A percentile compares a stretch with the other conserved stretches of the same genome.
Evolutionary conservation across 2,113 vertebrate species (phyloP).

Genomic region (Ceyx margarethae): DNA sequence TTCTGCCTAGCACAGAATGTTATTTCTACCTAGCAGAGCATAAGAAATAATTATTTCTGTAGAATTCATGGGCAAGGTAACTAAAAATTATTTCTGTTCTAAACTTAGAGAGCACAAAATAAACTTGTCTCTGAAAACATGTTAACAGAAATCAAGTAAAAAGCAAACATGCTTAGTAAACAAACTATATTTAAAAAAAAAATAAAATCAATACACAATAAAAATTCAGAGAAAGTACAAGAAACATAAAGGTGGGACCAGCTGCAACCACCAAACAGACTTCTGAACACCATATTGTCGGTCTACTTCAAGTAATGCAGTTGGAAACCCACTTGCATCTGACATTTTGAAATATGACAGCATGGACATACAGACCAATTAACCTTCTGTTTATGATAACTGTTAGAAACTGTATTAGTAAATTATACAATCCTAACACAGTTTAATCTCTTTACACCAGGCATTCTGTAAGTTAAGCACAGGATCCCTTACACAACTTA

Average conservation of each 20-base stretch:
- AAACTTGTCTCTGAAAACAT: not conserved
- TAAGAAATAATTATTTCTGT: not conserved
- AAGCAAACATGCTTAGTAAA: not conserved
- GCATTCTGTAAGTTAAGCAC: not conserved
- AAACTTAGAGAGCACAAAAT: not conserved
- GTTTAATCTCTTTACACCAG: not conserved
- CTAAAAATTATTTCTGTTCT: not conserved
- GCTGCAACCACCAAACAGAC: not conserved
- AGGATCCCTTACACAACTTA: not conserved
- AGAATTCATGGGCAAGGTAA: not conserved
- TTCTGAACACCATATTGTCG: not conserved
- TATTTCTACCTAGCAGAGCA: not conserved
- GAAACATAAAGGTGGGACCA: not conserved
- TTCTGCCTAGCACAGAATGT: not conserved
- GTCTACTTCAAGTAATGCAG: not conserved
- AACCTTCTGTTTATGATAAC: not conserved
- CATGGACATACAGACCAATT: not conserved
- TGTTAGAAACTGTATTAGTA: not conserved
- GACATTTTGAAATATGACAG: not conserved
- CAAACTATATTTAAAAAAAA: not conserved
- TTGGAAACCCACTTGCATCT: not conserved
- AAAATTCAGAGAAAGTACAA: not conserved
- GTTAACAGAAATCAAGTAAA: not conserved
- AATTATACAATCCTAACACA: not conserved
- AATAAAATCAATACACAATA: not conserved